A percentile compares a stretch with the other conserved stretches of the same genome.
Evolutionary conservation across 2,797 vertebrate species (phyloP).

Genomic region (Squalus acanthias): DNA sequence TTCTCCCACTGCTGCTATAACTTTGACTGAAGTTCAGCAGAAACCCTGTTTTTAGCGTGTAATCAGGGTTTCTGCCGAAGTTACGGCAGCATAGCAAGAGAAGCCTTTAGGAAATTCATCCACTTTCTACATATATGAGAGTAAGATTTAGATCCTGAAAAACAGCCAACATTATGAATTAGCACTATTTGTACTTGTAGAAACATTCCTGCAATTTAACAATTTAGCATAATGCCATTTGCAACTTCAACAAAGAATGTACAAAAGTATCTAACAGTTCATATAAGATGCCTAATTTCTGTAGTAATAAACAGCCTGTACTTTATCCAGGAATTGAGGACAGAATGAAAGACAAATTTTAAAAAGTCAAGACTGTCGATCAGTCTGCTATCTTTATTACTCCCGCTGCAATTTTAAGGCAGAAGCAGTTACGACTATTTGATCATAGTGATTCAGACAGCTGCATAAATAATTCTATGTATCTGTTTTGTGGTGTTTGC

Average conservation of each 20-base stretch:
- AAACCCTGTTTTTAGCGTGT: background rate
- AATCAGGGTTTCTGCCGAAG: background rate
- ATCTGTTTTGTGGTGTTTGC: background rate
- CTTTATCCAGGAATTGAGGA: background rate
- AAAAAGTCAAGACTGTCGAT: conserved; percentile 46
- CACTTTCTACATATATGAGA: background rate
- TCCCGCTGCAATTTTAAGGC: conserved; percentile 42
- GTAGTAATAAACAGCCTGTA: background rate
- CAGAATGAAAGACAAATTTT: background rate
- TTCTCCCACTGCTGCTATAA: background rate
- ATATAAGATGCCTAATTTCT: background rate
- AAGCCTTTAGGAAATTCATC: background rate
- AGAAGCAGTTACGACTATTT: background rate
- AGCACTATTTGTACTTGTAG: background rate
- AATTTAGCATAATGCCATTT: background rate
- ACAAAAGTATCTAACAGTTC: background rate
- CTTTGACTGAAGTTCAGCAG: background rate
- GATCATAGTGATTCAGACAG: background rate
- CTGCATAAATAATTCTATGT: background rate
- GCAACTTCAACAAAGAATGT: background rate
- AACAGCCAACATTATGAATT: background rate
- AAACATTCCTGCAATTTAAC: background rate
- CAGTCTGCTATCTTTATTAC: conserved; percentile 47
- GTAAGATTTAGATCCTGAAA: background rate
- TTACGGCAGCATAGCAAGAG: background rate